Percentiles rank a stretch among this genome's conserved stretches.
phyloP scores from a whole-genome alignment of 64 coral and sea anemone species.

The Montipora sp. region DNA sequence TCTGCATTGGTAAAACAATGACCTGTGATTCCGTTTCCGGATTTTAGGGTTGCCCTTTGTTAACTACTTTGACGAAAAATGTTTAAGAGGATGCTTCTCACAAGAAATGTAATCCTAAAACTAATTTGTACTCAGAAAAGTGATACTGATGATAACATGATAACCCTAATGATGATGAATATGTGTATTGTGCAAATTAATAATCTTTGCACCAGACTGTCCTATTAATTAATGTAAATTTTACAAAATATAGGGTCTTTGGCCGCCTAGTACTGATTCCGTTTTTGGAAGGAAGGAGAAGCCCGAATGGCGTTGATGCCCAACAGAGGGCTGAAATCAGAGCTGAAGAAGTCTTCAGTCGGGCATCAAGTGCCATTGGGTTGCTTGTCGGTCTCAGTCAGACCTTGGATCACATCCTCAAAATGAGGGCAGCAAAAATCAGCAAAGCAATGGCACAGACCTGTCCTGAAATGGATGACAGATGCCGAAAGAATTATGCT shows the following conservation, averaged over 20 bases:
- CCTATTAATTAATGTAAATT: neutral
- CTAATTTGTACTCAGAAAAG: too few species aligned
- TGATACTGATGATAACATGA: too few species aligned
- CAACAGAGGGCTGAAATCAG: constrained; percentile 24
- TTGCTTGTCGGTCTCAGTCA: neutral
- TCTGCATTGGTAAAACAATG: too few species aligned
- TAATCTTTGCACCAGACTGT: neutral
- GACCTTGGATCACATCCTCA: neutral
- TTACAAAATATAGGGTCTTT: constrained; percentile 29
- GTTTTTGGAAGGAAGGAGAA: constrained; percentile 41
- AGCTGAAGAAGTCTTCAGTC: neutral
- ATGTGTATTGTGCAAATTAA: neutral
- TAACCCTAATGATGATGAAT: too few species aligned
- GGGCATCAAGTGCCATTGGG: constrained; percentile 58
- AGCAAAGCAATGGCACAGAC: neutral
- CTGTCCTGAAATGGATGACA: constrained; percentile 25
- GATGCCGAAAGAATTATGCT: constrained; percentile 16
- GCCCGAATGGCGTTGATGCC: constrained; percentile 16
- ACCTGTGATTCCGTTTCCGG: too few species aligned
- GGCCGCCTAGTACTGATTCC: constrained; percentile 52
- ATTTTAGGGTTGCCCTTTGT: too few species aligned
- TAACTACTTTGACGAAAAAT: too few species aligned
- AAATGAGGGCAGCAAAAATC: neutral
- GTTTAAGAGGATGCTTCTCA: too few species aligned
- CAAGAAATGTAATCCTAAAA: too few species aligned